These are phyloP conservation scores for Solenopsis fugax DNA, from an alignment of 1,140 invertebrate genomes.

Conservation along the genomic window DNA sequence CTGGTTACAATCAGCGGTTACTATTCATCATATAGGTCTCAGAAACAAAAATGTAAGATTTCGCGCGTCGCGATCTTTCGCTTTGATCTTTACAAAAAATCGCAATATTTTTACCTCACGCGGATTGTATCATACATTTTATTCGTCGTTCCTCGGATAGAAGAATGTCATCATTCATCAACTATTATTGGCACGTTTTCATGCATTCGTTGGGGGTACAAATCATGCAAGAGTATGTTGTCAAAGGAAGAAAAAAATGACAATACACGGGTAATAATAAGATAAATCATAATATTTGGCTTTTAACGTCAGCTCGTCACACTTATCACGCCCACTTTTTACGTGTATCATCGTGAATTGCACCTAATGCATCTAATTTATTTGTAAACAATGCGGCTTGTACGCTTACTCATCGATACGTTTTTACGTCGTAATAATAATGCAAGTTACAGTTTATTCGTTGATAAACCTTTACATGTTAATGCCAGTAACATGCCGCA, in stretches of 20 bases:
- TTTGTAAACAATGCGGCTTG: neutral
- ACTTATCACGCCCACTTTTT: neutral
- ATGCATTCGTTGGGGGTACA: slow-evolving; percentile 18
- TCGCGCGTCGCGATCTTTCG: neutral
- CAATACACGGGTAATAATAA: slow-evolving; percentile 25
- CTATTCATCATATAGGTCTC: slow-evolving; percentile 5
- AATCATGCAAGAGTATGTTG: slow-evolving; percentile 42
- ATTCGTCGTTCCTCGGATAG: neutral
- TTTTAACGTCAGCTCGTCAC: neutral
- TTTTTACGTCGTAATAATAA: slow-evolving; percentile 4
- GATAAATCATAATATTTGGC: neutral
- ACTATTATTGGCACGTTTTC: slow-evolving; percentile 39
- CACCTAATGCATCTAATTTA: neutral
- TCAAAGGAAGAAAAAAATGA: slow-evolving; percentile 5
- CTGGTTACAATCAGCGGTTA: neutral
- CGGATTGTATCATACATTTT: neutral
- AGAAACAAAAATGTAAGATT: slow-evolving; percentile 21
- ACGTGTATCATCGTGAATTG: neutral
- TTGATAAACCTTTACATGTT: slow-evolving; percentile 18
- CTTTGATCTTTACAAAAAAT: neutral
- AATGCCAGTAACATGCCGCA: slow-evolving; percentile 20
- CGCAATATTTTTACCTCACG: neutral
- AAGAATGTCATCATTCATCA: slow-evolving; percentile 11
- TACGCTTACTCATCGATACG: too few species aligned
- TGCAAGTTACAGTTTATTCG: slow-evolving; percentile 10